Conservation (phyloP, 2,113 vertebrate species). For the Papio anubis region DNA sequence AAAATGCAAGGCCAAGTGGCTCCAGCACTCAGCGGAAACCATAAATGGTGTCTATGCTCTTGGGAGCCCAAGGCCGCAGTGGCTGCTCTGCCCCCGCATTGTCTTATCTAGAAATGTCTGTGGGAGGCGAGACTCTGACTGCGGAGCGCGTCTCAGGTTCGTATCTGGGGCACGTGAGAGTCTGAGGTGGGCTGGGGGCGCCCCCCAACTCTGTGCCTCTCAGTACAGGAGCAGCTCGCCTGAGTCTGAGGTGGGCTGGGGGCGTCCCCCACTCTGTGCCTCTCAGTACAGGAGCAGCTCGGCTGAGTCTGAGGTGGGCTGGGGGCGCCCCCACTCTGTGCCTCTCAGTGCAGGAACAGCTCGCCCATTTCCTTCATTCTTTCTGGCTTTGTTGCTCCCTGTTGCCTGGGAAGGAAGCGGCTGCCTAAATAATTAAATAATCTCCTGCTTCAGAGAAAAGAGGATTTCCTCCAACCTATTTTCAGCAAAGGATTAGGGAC, state of each 20-base stretch:
- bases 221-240: too few species aligned
- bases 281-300: background rate
- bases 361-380: conserved; percentile 52
- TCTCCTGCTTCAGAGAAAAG: conserved; percentile 83
- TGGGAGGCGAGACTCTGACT: background rate
- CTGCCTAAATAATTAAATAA: conserved; percentile 71
- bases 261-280: too few species aligned
- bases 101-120: background rate
- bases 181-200: too few species aligned
- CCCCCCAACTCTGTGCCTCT: too few species aligned
- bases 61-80: background rate
- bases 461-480: conserved; percentile 87
- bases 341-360: background rate
- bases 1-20: background rate
- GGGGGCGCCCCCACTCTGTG: too few species aligned
- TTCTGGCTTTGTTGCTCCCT: background rate
- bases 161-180: accelerated
- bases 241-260: too few species aligned
- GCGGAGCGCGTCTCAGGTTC: background rate
- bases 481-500: conserved; percentile 85
- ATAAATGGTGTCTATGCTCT: accelerated
- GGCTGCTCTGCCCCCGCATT: too few species aligned
- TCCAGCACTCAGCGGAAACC: too few species aligned
- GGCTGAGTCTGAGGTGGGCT: too few species aligned
- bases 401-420: conserved; percentile 54